Evolutionary conservation across 1,140 invertebrate genomes (phyloP).

Genomic region (Megalonaias nervosa): DNA sequence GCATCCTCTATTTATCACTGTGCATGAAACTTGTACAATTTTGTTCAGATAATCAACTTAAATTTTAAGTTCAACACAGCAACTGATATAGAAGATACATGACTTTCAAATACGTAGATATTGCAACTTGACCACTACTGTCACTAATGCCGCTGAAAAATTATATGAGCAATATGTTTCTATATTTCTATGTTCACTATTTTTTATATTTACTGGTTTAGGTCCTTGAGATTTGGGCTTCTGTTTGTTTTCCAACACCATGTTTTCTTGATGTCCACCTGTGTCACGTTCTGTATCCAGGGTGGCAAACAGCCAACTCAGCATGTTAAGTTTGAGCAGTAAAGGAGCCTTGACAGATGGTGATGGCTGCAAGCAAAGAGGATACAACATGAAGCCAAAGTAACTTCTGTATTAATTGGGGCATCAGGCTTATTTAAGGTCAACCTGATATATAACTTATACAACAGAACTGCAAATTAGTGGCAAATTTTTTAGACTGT

Average conservation of each 20-base stretch:
- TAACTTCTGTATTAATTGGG: too few species aligned
- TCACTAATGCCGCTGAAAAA: background rate
- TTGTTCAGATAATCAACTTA: too few species aligned
- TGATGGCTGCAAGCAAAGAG: constrained; percentile 67
- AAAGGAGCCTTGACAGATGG: constrained; percentile 71
- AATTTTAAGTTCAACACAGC: too few species aligned
- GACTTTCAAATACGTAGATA: background rate
- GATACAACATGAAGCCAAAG: too few species aligned
- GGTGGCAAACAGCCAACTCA: constrained; percentile 80
- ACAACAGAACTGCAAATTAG: too few species aligned
- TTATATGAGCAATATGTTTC: background rate
- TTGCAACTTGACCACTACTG: background rate
- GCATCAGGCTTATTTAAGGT: too few species aligned
- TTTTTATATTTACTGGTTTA: constrained; percentile 55
- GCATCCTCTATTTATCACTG: too few species aligned
- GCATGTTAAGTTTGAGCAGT: constrained; percentile 79
- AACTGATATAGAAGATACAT: too few species aligned
- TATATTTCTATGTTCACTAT: background rate
- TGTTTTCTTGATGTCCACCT: constrained; percentile 36
- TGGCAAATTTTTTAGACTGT: too few species aligned
- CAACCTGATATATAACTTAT: too few species aligned
- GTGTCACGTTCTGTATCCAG: constrained; percentile 73
- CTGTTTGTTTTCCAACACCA: constrained; percentile 23
- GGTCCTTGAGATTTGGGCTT: constrained; percentile 41
- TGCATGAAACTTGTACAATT: too few species aligned